Conservation (phyloP, 35 echinoderm and acorn worm genomes). For the Stichopus chloronotus region DNA sequence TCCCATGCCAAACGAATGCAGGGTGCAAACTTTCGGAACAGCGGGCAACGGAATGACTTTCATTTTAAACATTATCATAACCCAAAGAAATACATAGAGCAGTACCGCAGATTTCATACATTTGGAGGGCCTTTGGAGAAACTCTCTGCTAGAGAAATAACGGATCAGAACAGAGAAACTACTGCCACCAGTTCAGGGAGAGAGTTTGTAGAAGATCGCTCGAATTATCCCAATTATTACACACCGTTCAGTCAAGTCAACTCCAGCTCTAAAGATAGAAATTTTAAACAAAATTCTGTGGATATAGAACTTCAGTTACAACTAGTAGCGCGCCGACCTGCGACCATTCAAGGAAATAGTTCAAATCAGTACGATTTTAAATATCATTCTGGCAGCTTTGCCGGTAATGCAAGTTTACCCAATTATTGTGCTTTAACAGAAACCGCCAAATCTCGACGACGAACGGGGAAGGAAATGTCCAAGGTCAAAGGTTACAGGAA, state of each 20-base stretch:
- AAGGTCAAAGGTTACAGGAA: not conserved
- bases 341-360: not conserved
- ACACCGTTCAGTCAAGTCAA: not conserved
- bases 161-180: not conserved
- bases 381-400: slow-evolving; percentile 8
- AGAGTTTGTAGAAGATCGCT: not conserved
- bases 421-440: slow-evolving; percentile 47
- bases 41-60: slow-evolving; percentile 46
- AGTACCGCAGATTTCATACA: slow-evolving; percentile 87
- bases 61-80: slow-evolving; percentile 86
- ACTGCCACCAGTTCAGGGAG: not conserved
- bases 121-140: slow-evolving; percentile 88
- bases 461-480: not conserved
- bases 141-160: slow-evolving; percentile 49
- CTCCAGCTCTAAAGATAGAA: not conserved
- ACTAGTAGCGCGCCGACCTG: not conserved
- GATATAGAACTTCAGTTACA: slow-evolving; percentile 27
- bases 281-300: not conserved
- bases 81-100: slow-evolving; percentile 84
- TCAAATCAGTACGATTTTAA: not conserved
- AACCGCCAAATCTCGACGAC: slow-evolving; percentile 22
- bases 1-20: slow-evolving; percentile 9
- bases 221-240: not conserved
- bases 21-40: not conserved
- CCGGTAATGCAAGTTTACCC: slow-evolving; percentile 25